These are phyloP conservation scores for Tenthredo scrophulariae DNA, from an alignment of 2,888 invertebrate species.

Conservation along the genomic window DNA sequence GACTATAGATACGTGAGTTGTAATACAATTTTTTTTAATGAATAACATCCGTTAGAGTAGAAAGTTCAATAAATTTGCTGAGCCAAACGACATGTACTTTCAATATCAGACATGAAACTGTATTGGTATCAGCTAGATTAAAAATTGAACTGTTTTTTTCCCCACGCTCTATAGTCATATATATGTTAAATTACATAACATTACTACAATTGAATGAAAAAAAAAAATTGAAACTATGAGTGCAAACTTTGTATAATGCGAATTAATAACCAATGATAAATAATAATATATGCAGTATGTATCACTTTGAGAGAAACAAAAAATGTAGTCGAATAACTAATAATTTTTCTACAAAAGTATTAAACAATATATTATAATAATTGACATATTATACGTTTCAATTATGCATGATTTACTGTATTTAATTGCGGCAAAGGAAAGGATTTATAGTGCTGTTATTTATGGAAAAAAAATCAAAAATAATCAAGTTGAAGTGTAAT, in stretches of 20 bases:
- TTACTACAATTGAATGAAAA: not conserved
- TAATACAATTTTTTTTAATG: not conserved
- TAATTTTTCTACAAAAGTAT: constrained; percentile 39
- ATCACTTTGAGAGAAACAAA: not conserved
- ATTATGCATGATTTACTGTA: constrained; percentile 21
- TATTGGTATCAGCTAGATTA: not conserved
- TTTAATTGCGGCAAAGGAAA: constrained; percentile 34
- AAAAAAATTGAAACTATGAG: constrained; percentile 31
- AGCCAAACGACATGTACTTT: not conserved
- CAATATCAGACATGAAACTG: constrained; percentile 10
- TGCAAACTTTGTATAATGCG: constrained; percentile 22
- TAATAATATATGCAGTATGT: not conserved
- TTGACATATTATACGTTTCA: constrained; percentile 21
- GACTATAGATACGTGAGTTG: constrained; percentile 35
- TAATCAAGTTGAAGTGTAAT: constrained; percentile 44
- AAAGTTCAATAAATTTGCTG: not conserved
- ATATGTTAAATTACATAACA: not conserved
- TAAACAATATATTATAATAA: constrained; percentile 21
- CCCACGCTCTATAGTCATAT: constrained; percentile 28
- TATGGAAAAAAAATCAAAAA: constrained; percentile 8
- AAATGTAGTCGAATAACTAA: not conserved
- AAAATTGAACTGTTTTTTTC: not conserved
- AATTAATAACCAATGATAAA: constrained; percentile 28
- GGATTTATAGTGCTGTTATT: constrained; percentile 43
- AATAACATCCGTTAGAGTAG: not conserved